phyloP scores from a whole-genome alignment of 37 sponge, comb jelly and placozoan species.

The Oopsacas minuta region DNA sequence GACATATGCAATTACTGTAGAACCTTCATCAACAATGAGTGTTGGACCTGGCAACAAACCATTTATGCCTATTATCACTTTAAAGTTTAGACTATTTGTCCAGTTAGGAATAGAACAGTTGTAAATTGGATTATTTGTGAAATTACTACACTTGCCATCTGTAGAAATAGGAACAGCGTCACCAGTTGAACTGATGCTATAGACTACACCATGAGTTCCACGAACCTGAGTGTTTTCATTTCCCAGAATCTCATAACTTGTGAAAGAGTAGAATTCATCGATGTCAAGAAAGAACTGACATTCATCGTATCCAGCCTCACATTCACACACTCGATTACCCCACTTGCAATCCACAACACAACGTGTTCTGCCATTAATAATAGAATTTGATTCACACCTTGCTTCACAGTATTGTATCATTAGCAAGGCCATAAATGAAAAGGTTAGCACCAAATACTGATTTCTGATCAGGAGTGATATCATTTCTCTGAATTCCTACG shows the following conservation, averaged over 20 bases:
- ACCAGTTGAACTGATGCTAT: neutral
- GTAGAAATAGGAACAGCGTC: neutral
- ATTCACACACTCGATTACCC: conserved; percentile 18
- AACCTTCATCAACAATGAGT: conserved; percentile 30
- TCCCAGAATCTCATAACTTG: conserved; percentile 22
- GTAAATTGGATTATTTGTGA: neutral
- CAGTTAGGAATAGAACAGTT: conserved; percentile 30
- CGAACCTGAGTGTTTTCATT: neutral
- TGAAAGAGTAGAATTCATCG: conserved; percentile 41
- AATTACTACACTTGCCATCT: neutral
- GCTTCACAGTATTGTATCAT: neutral
- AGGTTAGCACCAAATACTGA: too few relatives aligned
- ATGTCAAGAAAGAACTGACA: conserved; percentile 29
- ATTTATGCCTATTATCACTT: conserved; percentile 37
- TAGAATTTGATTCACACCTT: neutral
- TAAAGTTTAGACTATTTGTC: conserved; percentile 32
- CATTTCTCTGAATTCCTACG: too few relatives aligned
- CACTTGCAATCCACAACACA: neutral
- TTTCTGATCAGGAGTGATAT: too few relatives aligned
- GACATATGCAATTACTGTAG: conserved; percentile 26
- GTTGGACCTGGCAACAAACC: conserved; percentile 42
- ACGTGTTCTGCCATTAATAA: neutral
- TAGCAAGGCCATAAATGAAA: neutral
- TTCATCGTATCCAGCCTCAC: conserved; percentile 1
- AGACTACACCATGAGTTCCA: neutral